Base-by-base conservation (phyloP, 2,888 invertebrate genomes). In the Acleris holmiana region DNA sequence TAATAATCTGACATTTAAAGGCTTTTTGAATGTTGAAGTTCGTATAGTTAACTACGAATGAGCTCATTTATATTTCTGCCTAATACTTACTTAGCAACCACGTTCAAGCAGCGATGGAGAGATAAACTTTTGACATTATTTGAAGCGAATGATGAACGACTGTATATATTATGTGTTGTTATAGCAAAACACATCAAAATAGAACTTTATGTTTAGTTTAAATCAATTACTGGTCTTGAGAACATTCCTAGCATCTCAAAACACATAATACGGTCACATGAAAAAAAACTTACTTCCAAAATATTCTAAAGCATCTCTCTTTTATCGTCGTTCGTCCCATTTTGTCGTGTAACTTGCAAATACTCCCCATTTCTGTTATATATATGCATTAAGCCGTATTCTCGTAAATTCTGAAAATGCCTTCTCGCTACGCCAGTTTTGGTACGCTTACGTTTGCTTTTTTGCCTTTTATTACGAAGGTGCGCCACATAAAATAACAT, bases 331-430 rank as follows among this genome's bases (percentile, higher is more conserved):
- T 71, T 75, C 71, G 72, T 76, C 76, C 74, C 71, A 66, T 67
- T 70, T 68, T 67, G 74, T 73, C 73, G 73, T 74, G 75, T 75
- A 80, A 80, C 74, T 81, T 76, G 80, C 77, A 77, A 72, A 72
- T 71, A 70, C 66, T 70, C 70, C 71, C 74, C 77, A 74, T 74
- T 75, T 72, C 74, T 72, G 70, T 80, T 81, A 78, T 82, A 76
- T 78, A 76, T 79, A 78, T 80, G 80, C 82, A 78, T 80, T 77
- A 80, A 79, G 73, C 76, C 73, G 76, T 77, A 78, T 81, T 79
- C 78, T 78, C 81, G 76, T 85, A 84, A 85, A 83, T 81, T 85
- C 77, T 72, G 72, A 74, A 77, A 83, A 82, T 77, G 79, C 75
- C 82, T 80, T 78, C 80, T 81, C 78, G 74, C 76, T 71, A 67